Conservation (phyloP, 2,113 vertebrate species). For the Phaetusa simplex region DNA sequence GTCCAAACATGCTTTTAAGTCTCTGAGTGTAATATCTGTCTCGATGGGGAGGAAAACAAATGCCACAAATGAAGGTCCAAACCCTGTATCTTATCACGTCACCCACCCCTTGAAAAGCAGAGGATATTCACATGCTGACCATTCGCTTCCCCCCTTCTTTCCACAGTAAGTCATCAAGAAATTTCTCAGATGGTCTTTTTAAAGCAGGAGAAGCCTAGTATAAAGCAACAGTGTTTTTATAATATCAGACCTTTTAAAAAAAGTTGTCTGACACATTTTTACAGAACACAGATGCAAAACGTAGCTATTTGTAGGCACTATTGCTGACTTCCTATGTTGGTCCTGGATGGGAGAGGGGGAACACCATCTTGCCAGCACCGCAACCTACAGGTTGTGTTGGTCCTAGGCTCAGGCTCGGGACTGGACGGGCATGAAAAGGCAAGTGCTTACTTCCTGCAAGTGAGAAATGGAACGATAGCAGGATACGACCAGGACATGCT, state of each 20-base stretch:
- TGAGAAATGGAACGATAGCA: neutral
- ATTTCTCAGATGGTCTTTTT: neutral
- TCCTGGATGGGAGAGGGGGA: neutral
- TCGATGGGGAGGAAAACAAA: neutral
- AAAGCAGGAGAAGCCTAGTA: neutral
- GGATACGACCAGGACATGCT: neutral
- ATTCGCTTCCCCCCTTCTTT: neutral
- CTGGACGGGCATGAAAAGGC: neutral
- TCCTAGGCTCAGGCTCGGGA: neutral
- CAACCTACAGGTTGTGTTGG: neutral
- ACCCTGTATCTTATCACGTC: neutral
- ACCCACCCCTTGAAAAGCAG: neutral
- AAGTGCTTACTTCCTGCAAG: neutral
- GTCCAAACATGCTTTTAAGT: neutral
- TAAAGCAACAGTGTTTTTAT: neutral
- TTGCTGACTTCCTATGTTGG: neutral
- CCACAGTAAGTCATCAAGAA: neutral
- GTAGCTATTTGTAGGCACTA: neutral
- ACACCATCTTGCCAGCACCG: neutral
- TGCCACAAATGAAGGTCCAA: neutral
- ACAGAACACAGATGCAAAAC: neutral
- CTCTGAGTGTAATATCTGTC: neutral
- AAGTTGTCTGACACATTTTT: neutral
- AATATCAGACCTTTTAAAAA: neutral
- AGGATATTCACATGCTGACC: neutral